Base-by-base conservation (phyloP, 2,888 invertebrate species). In the Notocelia uddmanniana region DNA sequence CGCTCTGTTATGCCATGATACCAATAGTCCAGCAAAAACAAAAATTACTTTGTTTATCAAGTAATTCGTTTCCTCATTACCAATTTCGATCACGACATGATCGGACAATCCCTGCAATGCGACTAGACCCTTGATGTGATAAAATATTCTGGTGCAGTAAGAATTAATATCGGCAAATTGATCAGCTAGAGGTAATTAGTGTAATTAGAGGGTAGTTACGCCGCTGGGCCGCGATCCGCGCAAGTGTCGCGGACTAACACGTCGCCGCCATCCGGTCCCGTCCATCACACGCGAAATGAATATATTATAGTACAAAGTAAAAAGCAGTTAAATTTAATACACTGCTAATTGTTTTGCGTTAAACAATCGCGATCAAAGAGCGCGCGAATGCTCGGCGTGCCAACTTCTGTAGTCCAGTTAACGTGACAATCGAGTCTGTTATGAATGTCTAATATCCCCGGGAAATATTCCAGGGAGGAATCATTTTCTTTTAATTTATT, bases 161-260 rank as follows among this genome's bases (percentile, higher is more conserved):
- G 81, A 82, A 81, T 82, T 85, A 85, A 87, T 87, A 78, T 79
- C 78, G 69, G 76, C 68, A 80, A 83, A 85, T 78, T 83, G 80
- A 79, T 81, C 81, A 75, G 79, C 75, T 80, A 78, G 82, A 79
- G 83, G 78, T 88, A 89, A 90, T 88, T 86, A 85, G 81, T 81
- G 85, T 76, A 85, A 86, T 89, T 89, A 89, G 82, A 84, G 82
- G 79, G 79, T 82, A 81, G 81, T 82, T 83, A 81, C 76, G 75
- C 77, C 76, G 79, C 77, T 73, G 74, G 75, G 78, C 81, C 77
- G 74, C 78, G 74, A 74, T 63, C 73, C 66, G 72, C 52, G 68
- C 73, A 74, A 74, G 80, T 79, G 80, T 78, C 75, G 80, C 77
- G 74, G 74, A 79, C 78, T 79, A 76, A 81, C 87, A 85, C 86